Percentiles rank a stretch among this genome's conserved stretches.
Conservation (phyloP, 1,140 invertebrate species). For the Onthophagus taurus region DNA sequence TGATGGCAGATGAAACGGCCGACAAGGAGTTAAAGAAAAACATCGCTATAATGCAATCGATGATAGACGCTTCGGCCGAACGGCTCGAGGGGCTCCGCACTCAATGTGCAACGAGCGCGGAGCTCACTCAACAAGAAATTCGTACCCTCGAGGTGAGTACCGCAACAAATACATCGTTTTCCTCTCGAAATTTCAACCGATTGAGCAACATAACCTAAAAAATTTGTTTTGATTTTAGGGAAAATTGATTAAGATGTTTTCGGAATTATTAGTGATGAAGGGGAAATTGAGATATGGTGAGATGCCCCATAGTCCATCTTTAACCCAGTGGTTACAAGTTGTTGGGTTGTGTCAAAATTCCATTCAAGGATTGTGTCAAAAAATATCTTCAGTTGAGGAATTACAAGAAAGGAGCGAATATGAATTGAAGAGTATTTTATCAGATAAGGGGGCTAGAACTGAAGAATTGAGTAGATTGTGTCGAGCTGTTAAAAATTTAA, state of each 20-base stretch:
- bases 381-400: slow-evolving; percentile 62
- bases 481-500: slow-evolving; percentile 74
- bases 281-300: slow-evolving; percentile 55
- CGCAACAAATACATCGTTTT: too few species aligned
- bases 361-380: slow-evolving; percentile 44
- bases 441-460: slow-evolving; percentile 52
- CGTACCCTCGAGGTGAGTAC: slow-evolving; percentile 79
- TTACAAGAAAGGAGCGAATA: slow-evolving; percentile 75
- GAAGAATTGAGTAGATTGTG: slow-evolving; percentile 73
- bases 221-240: too few species aligned
- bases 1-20: slow-evolving; percentile 37
- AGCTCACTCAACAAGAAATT: slow-evolving; percentile 92
- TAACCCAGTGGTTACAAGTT: slow-evolving; percentile 84
- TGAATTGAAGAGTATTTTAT: slow-evolving; percentile 65
- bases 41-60: slow-evolving; percentile 67
- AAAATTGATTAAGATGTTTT: slow-evolving; percentile 89
- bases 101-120: slow-evolving; percentile 82
- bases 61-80: slow-evolving; percentile 91
- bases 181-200: too few species aligned
- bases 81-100: slow-evolving; percentile 84
- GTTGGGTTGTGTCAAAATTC: slow-evolving; percentile 54
- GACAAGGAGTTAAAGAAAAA: slow-evolving; percentile 44
- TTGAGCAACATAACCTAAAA: slow-evolving; percentile 11
- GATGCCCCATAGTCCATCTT: slow-evolving; percentile 57
- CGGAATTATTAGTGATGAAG: slow-evolving; percentile 80